Base-by-base conservation (phyloP, 2,797 vertebrate species). In the Syndactyla subalaris region DNA sequence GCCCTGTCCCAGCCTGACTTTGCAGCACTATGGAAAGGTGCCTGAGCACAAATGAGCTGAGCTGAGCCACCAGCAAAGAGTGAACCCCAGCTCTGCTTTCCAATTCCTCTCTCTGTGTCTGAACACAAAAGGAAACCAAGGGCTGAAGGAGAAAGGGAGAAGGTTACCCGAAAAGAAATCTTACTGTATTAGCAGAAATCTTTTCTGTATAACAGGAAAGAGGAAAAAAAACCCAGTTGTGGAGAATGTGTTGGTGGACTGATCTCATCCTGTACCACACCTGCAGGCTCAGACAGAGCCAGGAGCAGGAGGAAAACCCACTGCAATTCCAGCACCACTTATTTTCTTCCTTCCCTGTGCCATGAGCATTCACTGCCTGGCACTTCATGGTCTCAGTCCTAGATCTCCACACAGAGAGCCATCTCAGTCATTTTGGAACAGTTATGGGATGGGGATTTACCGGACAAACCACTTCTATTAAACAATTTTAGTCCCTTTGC, bases 61-160 rank as follows among this genome's bases (percentile, higher is more conserved):
- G 57, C 88, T 27, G 57, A 24, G 83, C 81, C 5, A 1, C 58
- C 77, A 80, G 74, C 41, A 74, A 73, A 74, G 75, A 66, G 43
- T 73, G 51, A 73, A 81, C 76, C 26, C 27, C 58, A 76, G 43
- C 46, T 43, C 45, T 61, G 55, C 76, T 82, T 94, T 73, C 72
- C 51, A 12, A 65, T 46, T 19, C 43, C 82, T 19, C 52, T 46
- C 71, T 46, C 38, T 61, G 21, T 39, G 45, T 67, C 71, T 87
- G 83, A 95, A 95, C 88, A 88, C 74, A 71, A 90, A 94, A 85
- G 43, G 30, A 78, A 94, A 87, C 29, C 18, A 57, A 79, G 48
- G 54, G 45, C 70, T 94, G 71, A 57, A 89, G 82, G 67, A 93
- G 75, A 24, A 89, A 93, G 88, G 54, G 45, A 55, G 75, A 46